phyloP scores from a whole-genome alignment of 2,113 vertebrate species.

The Ivindomyrus marchei region DNA sequence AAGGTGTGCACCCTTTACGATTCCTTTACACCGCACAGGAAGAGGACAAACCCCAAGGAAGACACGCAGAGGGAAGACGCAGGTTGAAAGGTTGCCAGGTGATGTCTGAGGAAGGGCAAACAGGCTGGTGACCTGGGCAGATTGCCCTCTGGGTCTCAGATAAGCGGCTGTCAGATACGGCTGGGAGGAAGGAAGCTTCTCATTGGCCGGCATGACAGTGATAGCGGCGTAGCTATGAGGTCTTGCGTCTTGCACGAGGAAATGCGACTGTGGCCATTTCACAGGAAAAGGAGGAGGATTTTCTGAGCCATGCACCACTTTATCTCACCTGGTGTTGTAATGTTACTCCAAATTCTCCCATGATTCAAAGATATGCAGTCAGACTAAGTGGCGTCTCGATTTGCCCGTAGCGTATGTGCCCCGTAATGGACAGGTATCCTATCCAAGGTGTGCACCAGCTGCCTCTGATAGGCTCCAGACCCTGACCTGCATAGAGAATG shows the following conservation, averaged over 20 bases:
- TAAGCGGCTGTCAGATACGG: background rate
- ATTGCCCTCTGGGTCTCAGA: background rate
- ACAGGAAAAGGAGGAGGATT: background rate
- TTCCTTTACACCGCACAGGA: background rate
- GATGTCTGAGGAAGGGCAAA: background rate
- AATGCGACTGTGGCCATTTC: background rate
- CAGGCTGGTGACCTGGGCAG: background rate
- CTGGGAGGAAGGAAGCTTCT: background rate
- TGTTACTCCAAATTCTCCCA: background rate
- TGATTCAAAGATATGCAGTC: background rate
- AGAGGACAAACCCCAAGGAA: background rate
- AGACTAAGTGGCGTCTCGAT: background rate
- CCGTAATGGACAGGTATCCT: background rate
- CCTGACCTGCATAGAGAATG: background rate
- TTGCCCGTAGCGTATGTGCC: background rate
- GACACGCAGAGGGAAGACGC: background rate
- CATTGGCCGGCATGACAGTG: background rate
- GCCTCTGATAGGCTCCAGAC: background rate
- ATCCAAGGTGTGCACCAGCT: background rate
- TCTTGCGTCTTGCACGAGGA: background rate
- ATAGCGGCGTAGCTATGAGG: background rate
- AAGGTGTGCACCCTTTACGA: background rate
- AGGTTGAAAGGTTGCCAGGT: background rate
- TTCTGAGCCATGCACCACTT: background rate
- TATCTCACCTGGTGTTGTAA: background rate